Evolutionary conservation across 2,888 invertebrate species (phyloP), one percentile per base, ranked within the genome.

Genomic region (Chloroclystis v-ata): DNA sequence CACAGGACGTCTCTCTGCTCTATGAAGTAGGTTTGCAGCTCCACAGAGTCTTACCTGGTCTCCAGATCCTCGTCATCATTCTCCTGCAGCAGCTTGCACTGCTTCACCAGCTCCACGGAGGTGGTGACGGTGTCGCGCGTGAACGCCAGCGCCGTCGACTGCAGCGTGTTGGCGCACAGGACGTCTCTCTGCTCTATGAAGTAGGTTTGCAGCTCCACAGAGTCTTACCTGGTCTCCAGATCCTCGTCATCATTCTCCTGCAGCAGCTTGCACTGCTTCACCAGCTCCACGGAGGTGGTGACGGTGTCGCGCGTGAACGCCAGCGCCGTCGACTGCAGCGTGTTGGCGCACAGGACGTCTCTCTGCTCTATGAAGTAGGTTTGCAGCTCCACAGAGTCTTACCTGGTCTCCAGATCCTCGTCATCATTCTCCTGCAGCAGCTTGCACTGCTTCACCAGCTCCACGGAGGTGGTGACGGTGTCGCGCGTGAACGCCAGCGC

Each of bases 1-100:
- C 98, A 98, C 1, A 95, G 79, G 57, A 91, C 86, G 61, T 89
- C 87, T 0, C 95, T 88, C 54, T 93, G 93, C 14, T 91, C 91
- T 32, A 99, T 94, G 79, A 96, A 99, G 81, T 92, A 97, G 8
- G 93, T 91, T 77, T 99, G 98, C 40, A 99, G 89, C 66, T 98
- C 97, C 24, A 97, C 92, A 0, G 98, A 94, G 79, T 99, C 99
- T 71, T 98, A n/a, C n/a, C n/a, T n/a, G n/a, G n/a, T n/a, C n/a
- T n/a, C n/a, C n/a, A 30, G 40, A 10, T 96, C 95, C 43, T 95
- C 95, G 54, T 95, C 95, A 6, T 93, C 90, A 7, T 92, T 92
- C 69, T 95, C 95, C 63, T 94, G 93, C 42, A 92, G 80, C 52
- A 92, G 69, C 74, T 97, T 97, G 55, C 92, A 91, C 65, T 93